Conservation (phyloP, 2,113 vertebrate species). For the Alaudala cheleensis region DNA sequence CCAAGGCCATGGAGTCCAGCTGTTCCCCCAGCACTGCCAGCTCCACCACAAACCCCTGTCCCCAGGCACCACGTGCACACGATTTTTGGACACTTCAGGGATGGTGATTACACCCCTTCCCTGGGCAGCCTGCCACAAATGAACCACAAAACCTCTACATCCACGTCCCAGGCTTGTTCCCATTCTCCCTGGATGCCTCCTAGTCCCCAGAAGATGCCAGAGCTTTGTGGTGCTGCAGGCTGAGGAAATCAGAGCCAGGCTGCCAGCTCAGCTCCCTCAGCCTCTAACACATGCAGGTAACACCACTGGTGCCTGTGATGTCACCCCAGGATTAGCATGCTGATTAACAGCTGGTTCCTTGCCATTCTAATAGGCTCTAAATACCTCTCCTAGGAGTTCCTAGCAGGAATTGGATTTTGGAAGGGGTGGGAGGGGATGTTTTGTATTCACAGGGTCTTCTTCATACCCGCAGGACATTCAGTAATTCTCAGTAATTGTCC, state of each 20-base stretch:
- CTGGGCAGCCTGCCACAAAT: background rate
- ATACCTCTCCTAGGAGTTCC: constrained; percentile 47
- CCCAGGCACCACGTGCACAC: background rate
- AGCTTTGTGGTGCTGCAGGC: background rate
- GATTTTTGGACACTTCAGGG: too few relatives aligned
- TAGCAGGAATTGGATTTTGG: constrained; percentile 40
- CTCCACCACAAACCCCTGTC: background rate
- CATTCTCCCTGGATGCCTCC: background rate
- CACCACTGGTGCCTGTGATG: background rate
- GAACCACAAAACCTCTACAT: background rate
- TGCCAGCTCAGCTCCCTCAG: constrained; percentile 26
- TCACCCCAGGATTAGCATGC: constrained; percentile 34
- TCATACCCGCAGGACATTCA: background rate
- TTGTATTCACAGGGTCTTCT: constrained; percentile 27
- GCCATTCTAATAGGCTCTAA: constrained; percentile 59
- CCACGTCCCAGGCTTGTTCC: background rate
- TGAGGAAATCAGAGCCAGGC: background rate
- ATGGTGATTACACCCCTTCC: background rate
- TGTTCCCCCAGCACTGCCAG: background rate
- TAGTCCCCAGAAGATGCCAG: background rate
- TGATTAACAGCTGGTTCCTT: constrained; percentile 54
- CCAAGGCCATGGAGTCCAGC: fast-evolving
- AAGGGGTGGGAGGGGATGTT: background rate
- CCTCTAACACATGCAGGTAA: background rate
- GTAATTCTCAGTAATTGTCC: constrained; percentile 56